Evolutionary conservation across 2,113 vertebrate species (phyloP), one percentile per base, ranked within the genome.

Genomic region (Hepsetus odoe): DNA sequence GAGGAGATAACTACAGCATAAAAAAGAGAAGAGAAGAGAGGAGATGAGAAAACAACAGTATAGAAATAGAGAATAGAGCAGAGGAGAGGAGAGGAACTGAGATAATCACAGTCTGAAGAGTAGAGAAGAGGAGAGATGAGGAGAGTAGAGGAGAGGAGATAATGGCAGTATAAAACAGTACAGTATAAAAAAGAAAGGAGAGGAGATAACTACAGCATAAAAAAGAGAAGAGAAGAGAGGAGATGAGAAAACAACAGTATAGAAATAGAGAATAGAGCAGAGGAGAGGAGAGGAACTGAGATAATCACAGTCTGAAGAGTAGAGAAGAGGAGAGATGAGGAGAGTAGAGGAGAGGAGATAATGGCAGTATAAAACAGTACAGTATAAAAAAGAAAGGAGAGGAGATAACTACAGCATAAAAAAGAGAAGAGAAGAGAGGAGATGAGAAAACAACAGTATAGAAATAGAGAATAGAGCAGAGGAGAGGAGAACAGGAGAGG

Each of bases 211-310:
- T 4, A 38, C 4, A 38, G 35, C 4, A 38, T 4, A 38, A 9
- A 38, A 38, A 38, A 5, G 35, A 38, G 35, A 97, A 96, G 35
- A 5, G 35, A 38, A 9, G 35, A 38, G 35, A 38, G 35, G 35
- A 49, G 6, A 11, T 32, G n/a, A 5, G 18, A 35, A 9, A 1
- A 16, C 8, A 14, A 24, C 9, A 18, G 30, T n/a, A 44, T 11
- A 59, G 22, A 20, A 26, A 61, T 3, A 7, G 30, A 24, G 1
- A 32, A 4, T 20, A 40, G 13, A 16, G 12, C 2, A 32, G 30
- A 28, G 6, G 1, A 16, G 32, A 40, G 11, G 20, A 85, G 97
- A 98, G 89, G 98, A 98, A 96, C 96, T 98, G 38, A 73, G 72
- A 38, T 4, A 7, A 40, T 49, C 2, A 10, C 1, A 8, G 18